Conservation (phyloP, 1,140 invertebrate genomes). For the Lethocerus indicus region DNA sequence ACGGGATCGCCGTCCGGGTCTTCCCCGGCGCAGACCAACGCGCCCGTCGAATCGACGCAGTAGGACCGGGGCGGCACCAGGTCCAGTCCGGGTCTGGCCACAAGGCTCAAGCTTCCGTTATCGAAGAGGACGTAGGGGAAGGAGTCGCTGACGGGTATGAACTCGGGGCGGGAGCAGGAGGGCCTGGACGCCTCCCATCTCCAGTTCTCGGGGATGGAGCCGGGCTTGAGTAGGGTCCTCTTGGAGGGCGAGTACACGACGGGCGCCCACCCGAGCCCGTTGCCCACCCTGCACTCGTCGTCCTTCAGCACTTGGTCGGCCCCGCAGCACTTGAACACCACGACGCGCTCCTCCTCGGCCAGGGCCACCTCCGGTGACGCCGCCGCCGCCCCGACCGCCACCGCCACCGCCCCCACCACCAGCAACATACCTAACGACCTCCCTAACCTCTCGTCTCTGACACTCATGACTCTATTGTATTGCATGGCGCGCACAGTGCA, state of each 20-base stretch:
- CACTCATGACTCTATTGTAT: too few species aligned
- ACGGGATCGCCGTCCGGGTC: slow-evolving; percentile 6
- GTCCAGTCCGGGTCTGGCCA: background rate
- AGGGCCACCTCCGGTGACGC: too few species aligned
- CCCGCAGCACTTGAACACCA: slow-evolving; percentile 33
- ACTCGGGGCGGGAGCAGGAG: slow-evolving; percentile 23
- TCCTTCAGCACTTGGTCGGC: slow-evolving; percentile 24
- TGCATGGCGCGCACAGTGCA: too few species aligned
- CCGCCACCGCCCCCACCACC: too few species aligned
- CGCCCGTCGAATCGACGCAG: slow-evolving; percentile 36
- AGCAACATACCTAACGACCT: too few species aligned
- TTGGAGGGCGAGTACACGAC: slow-evolving; percentile 30
- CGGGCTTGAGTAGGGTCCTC: slow-evolving; percentile 20
- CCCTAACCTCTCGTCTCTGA: too few species aligned
- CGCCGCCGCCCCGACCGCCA: too few species aligned
- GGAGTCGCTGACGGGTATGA: slow-evolving; percentile 16
- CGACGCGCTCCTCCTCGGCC: too few species aligned
- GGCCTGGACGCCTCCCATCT: slow-evolving; percentile 20
- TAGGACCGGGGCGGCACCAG: slow-evolving; percentile 26
- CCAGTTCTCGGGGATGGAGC: slow-evolving; percentile 29
- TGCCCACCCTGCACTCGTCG: slow-evolving; percentile 11
- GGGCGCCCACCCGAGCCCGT: slow-evolving; percentile 25
- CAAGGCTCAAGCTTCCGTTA: slow-evolving; percentile 31
- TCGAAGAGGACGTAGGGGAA: slow-evolving; percentile 28
- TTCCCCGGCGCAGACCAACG: slow-evolving; percentile 34